These are phyloP conservation scores for Drosophila fuyamai DNA, from an alignment of 1,140 invertebrate genomes.

Conservation along the genomic window DNA sequence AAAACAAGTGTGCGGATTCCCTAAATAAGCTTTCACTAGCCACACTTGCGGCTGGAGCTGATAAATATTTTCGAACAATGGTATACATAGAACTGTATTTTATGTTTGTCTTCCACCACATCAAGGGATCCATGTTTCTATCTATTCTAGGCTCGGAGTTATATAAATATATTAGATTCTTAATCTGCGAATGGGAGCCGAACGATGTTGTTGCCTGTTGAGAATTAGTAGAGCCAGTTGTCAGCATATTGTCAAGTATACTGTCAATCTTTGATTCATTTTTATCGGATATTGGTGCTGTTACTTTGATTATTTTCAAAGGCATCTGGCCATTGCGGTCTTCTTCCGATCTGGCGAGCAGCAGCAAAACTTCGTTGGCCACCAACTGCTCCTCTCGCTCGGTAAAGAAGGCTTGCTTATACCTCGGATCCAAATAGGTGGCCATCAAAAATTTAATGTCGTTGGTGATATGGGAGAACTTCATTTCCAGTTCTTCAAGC, in stretches of 20 bases:
- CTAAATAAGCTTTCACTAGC: slow-evolving; percentile 36
- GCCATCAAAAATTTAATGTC: slow-evolving; percentile 62
- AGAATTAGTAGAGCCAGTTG: slow-evolving; percentile 4
- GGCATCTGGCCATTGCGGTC: slow-evolving; percentile 12
- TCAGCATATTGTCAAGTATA: slow-evolving; percentile 59
- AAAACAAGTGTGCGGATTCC: slow-evolving; percentile 39
- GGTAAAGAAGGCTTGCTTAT: slow-evolving; percentile 63
- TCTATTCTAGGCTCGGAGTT: slow-evolving; percentile 62
- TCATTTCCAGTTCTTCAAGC: slow-evolving; percentile 55
- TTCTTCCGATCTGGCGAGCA: slow-evolving; percentile 2
- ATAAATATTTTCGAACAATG: slow-evolving; percentile 48
- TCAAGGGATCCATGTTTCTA: slow-evolving; percentile 48
- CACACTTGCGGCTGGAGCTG: slow-evolving; percentile 41
- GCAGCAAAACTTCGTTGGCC: slow-evolving; percentile 43
- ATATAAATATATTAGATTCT: slow-evolving; percentile 59
- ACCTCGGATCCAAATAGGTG: slow-evolving; percentile 67
- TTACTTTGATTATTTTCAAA: slow-evolving; percentile 21
- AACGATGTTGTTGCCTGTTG: slow-evolving; percentile 5
- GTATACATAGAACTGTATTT: slow-evolving; percentile 49
- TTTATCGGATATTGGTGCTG: slow-evolving; percentile 7
- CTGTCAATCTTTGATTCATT: slow-evolving; percentile 61
- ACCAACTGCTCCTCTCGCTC: slow-evolving; percentile 53
- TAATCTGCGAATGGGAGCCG: slow-evolving; percentile 45
- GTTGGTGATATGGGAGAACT: slow-evolving; percentile 30
- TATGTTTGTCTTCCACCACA: slow-evolving; percentile 58